phyloP scores from a whole-genome alignment of 2,797 vertebrate genomes.

The Heteromormyrus szaboi region DNA sequence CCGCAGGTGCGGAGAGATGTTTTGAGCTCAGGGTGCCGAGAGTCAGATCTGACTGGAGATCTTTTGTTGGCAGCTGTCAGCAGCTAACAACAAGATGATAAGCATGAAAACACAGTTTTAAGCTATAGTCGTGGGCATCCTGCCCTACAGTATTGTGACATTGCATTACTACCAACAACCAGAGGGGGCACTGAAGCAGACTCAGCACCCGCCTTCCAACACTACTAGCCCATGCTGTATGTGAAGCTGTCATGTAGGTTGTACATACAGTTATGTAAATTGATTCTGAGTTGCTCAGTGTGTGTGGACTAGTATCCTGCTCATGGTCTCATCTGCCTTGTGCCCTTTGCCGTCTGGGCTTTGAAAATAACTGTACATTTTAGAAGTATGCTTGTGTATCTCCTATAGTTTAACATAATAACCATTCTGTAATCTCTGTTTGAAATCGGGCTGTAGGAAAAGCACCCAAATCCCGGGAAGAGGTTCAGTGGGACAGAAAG shows the following conservation, averaged over 20 bases:
- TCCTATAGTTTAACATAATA: not conserved
- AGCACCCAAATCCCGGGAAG: slow-evolving; percentile 74
- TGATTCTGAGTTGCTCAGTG: not conserved
- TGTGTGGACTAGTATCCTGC: not conserved
- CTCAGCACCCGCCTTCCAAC: not conserved
- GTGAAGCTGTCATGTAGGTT: not conserved
- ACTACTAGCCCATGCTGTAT: not conserved
- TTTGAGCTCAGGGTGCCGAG: not conserved
- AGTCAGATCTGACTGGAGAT: not conserved
- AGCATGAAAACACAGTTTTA: not conserved
- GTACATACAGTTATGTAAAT: not conserved
- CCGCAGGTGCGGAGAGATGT: not conserved
- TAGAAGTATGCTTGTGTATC: not conserved
- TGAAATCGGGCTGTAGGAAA: slow-evolving; percentile 31
- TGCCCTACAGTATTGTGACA: not conserved
- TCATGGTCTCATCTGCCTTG: not conserved
- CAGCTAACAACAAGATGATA: not conserved
- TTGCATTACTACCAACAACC: not conserved
- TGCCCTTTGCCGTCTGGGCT: not conserved
- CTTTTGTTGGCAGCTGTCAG: not conserved
- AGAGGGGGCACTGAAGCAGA: not conserved
- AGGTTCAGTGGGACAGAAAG: slow-evolving; percentile 39
- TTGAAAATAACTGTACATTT: not conserved
- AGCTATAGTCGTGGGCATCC: not conserved
- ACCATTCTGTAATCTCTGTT: not conserved